Base-by-base conservation (phyloP, 2,888 invertebrate genomes). In the Eueremaeus valkanovi region DNA sequence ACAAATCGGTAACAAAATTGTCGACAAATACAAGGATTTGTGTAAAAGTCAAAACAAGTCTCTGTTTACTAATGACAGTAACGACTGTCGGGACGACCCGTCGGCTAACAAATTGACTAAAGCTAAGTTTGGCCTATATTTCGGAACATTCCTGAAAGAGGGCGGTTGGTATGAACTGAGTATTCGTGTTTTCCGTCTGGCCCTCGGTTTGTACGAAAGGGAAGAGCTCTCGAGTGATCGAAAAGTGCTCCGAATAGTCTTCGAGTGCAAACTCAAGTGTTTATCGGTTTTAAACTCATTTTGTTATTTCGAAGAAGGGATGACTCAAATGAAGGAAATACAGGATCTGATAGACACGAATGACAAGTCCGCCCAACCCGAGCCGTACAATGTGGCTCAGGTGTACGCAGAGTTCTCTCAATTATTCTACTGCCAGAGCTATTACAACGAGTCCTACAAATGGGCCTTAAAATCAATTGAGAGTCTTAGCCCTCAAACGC, bases 391-490 rank as follows among this genome's bases (percentile, higher is more conserved):
- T 24, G 16, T 75, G 33, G 90, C 93, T 79, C 89, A 90, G 73
- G 86, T 92, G 58, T 93, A 90, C 84, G 89, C 90, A 79, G 92
- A 93, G 85, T 90, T 92, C 84, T 91, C 93, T 81, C 87, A 89
- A 79, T 86, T 93, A 81, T 90, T 89, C 85, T 93, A 92, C 85
- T 89, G 89, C 81, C 89, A 90, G 82, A 92, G 92, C 85, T 91
- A 92, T 86, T 95, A 93, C 85, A 89, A 90, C 83, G 85, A 88
- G 86, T 86, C 88, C 11, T 90, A 90, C 83, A 87, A 87, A 78
- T 93, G 92, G 91, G 90, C 91, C 82, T 85, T 89, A 80, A 86
- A 89, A 81, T 93, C 94, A 55, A 85, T 95, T 79, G 85, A 86
- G 72, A 86, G 90, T 81, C 85, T 94, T 73, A 63, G 74, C 61